phyloP scores from a whole-genome alignment of 2,888 invertebrate genomes.

The Biston betularia region DNA sequence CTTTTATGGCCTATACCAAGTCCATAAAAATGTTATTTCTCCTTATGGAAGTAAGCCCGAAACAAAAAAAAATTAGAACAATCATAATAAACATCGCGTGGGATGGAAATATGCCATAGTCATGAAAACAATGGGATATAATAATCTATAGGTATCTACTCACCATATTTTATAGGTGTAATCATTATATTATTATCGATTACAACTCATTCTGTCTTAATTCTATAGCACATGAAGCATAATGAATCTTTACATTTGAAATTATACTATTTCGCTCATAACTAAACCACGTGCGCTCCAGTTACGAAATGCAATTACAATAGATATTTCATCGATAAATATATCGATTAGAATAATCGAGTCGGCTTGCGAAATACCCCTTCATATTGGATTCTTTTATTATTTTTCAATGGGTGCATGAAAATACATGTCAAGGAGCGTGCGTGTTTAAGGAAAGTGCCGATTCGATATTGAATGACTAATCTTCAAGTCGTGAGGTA shows the following conservation, averaged over 20 bases:
- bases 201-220: conserved; percentile 2
- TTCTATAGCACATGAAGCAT: conserved; percentile 5
- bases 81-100: conserved; percentile 17
- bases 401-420: conserved; percentile 46
- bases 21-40: too few relatives aligned
- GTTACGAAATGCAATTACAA: conserved; percentile 70
- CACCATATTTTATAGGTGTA: background rate
- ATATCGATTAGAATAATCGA: conserved; percentile 59
- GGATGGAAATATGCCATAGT: conserved; percentile 4
- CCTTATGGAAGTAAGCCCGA: background rate
- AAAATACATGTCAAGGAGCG: conserved; percentile 72
- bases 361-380: conserved; percentile 65
- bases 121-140: conserved; percentile 7
- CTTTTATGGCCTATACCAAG: too few relatives aligned
- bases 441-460: conserved; percentile 46
- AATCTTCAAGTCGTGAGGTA: conserved; percentile 13
- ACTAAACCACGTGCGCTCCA: conserved; percentile 56
- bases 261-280: conserved; percentile 19
- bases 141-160: background rate
- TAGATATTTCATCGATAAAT: conserved; percentile 56
- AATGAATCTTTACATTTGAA: conserved; percentile 20
- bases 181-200: background rate
- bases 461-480: conserved; percentile 24
- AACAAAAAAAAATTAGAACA: conserved; percentile 11
- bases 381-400: conserved; percentile 58